Evolutionary conservation across 2,113 vertebrate species (phyloP), one percentile per base, ranked within the genome.

Genomic region (Rhinoderma darwinii): DNA sequence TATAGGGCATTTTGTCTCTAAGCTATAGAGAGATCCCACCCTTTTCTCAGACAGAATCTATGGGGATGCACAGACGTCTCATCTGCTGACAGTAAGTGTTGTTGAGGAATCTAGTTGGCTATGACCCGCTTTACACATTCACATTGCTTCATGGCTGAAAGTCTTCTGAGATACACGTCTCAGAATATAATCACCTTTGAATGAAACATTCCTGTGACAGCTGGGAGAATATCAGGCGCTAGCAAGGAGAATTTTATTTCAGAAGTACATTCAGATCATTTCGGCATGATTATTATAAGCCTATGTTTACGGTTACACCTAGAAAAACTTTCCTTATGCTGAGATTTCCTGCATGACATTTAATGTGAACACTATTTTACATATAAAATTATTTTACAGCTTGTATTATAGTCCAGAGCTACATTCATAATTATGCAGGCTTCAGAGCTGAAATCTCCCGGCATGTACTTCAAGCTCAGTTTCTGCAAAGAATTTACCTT

Each of bases 231-330:
- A 30, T 82, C n/a, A 66, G 27, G 25, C 17, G 39, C 37, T 63
- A 63, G 59, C 37, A 66, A 63, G 39, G 25, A 43, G 20, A 1
- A 61, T 12, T 66, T 44, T 82, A 43, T 82, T 44, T 66, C n/a
- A 25, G 22, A 44, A 75, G 70, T 84, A 76, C 72, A 76, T 84
- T 84, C 83, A 84, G 56, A 75, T 70, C 70, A 73, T 72, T 56
- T 59, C 41, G 56, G 82, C 37, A 37, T 59, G 35, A 37, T 83
- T 51, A 39, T 70, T 74, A 54, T 20, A 66, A 43, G 22, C 80
- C 56, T 61, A 47, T 22, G 61, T 32, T 75, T 54, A 83, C 72
- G 50, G 70, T 41, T 35, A 70, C 18, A 82, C 25, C 30, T 32
- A 37, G 18, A 20, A 72, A 3, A 41, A 41, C 37, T 22, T 25